Conservation (phyloP, 2,888 invertebrate species). For the Philaethria dido region DNA sequence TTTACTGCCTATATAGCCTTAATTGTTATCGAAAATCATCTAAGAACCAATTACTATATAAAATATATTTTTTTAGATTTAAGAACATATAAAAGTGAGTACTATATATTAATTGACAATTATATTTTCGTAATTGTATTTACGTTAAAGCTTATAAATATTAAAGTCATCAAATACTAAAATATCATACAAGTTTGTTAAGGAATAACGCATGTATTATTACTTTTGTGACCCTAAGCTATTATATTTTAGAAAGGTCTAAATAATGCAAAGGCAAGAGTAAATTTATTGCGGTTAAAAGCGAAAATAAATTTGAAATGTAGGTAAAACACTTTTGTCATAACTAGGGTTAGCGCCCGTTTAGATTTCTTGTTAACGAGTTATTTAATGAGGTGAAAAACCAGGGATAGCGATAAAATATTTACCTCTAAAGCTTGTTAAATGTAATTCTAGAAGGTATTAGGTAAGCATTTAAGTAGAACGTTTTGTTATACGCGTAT, state of each 20-base stretch:
- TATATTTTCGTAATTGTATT: conserved; percentile 14
- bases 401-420: conserved; percentile 42
- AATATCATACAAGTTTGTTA: conserved; percentile 56
- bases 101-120: not conserved
- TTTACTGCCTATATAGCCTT: too few relatives aligned
- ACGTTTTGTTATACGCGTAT: conserved; percentile 19
- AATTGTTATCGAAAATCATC: not conserved
- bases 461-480: not conserved
- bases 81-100: not conserved
- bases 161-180: conserved; percentile 53
- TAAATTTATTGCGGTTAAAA: conserved; percentile 56
- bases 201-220: conserved; percentile 58
- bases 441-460: conserved; percentile 29
- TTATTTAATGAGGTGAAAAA: conserved; percentile 47
- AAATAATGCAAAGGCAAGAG: conserved; percentile 54
- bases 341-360: conserved; percentile 45
- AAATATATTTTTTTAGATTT: not conserved
- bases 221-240: conserved; percentile 54
- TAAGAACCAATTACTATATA: not conserved
- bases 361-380: conserved; percentile 49
- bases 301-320: conserved; percentile 50
- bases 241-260: conserved; percentile 55
- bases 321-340: conserved; percentile 50
- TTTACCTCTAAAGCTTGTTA: conserved; percentile 32
- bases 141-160: conserved; percentile 62